Conservation (phyloP, 2,113 vertebrate genomes). For the Platycercus adscitus region DNA sequence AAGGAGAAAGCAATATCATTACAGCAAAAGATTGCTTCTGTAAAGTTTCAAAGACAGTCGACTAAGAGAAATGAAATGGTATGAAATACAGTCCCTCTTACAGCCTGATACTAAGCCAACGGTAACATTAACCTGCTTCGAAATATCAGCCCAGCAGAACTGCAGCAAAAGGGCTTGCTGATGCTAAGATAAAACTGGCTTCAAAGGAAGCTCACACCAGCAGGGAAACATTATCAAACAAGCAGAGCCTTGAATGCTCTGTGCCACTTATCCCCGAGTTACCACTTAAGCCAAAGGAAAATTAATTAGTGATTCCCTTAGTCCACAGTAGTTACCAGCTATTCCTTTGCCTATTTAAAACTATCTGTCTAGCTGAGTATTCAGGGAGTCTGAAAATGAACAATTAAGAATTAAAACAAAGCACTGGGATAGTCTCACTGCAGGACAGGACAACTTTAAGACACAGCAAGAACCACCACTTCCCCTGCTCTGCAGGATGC, state of each 20-base stretch:
- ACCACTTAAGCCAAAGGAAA: not conserved
- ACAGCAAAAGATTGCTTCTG: not conserved
- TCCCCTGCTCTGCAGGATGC: not conserved
- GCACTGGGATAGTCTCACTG: not conserved
- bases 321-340: not conserved
- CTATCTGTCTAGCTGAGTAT: not conserved
- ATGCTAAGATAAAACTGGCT: not conserved
- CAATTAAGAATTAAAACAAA: not conserved
- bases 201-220: not conserved
- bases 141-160: not conserved
- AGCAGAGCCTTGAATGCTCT: not conserved
- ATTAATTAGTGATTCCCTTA: not conserved
- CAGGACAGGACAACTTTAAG: not conserved
- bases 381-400: not conserved
- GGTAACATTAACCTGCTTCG: not conserved
- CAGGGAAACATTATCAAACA: not conserved
- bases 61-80: not conserved
- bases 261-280: not conserved
- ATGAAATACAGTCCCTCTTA: not conserved
- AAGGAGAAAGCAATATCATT: not conserved
- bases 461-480: not conserved
- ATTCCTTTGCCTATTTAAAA: not conserved
- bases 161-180: not conserved
- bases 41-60: accelerated
- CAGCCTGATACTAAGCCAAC: not conserved